Conservation (phyloP, 2,113 vertebrate genomes). For the Salvator merianae region DNA sequence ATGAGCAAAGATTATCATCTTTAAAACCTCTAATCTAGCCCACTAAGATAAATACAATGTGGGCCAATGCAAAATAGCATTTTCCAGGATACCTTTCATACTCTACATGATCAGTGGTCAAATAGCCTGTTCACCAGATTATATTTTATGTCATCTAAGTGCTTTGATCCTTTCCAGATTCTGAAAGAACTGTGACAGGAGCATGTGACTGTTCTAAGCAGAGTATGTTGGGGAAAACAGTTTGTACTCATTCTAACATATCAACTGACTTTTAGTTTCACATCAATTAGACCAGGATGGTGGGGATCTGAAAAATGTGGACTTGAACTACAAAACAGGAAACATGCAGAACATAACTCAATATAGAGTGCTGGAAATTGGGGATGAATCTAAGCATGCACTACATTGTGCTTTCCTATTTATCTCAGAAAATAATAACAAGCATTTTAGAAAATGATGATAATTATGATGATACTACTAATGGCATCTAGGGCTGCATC, state of each 20-base stretch:
- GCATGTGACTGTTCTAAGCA: not conserved
- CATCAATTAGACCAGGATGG: slow-evolving; percentile 25
- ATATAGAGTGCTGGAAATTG: not conserved
- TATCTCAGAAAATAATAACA: not conserved
- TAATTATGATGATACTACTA: too few relatives aligned
- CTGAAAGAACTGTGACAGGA: slow-evolving; percentile 43
- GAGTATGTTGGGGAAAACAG: not conserved
- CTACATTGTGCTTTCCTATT: not conserved
- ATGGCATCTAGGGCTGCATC: too few relatives aligned
- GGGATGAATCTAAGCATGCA: not conserved
- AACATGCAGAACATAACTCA: slow-evolving; percentile 11
- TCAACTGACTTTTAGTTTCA: slow-evolving; percentile 45
- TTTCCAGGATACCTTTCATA: slow-evolving; percentile 48
- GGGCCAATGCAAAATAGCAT: slow-evolving; percentile 39
- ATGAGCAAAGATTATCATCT: slow-evolving; percentile 45
- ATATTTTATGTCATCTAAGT: slow-evolving; percentile 31
- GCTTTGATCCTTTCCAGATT: slow-evolving; percentile 2
- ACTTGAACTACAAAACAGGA: slow-evolving; percentile 11
- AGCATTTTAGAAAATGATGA: not conserved
- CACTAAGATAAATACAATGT: slow-evolving; percentile 48
- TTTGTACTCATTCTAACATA: slow-evolving; percentile 33
- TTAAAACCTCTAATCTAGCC: slow-evolving; percentile 49
- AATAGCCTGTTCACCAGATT: slow-evolving; percentile 52
- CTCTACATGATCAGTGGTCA: slow-evolving; percentile 37
- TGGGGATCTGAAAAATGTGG: slow-evolving; percentile 33